Base-by-base conservation (phyloP, 2,888 invertebrate species). In the Tachystola acroxantha region DNA sequence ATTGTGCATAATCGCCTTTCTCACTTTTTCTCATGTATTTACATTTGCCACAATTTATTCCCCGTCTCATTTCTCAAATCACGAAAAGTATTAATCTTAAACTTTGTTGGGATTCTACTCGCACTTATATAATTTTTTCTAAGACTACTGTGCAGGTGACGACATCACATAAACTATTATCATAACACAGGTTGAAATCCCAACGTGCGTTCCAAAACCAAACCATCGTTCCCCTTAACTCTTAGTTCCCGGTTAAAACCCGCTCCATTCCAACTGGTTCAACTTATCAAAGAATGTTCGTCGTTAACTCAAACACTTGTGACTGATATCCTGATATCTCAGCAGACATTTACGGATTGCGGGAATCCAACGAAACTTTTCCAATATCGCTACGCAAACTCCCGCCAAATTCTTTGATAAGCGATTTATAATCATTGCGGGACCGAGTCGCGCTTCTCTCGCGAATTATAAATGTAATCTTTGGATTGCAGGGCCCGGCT, bases 341-440 rank as follows among this genome's bases (percentile, higher is more conserved):
- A 45, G 47, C 42, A 64, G 70, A 72, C 69, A 65, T 68, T 72
- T 67, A 65, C 64, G 58, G 62, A 74, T 74, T 61, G 65, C 57
- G 52, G 51, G 50, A 59, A 57, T 57, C 46, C 48, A 50, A 38
- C 42, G 38, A 60, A 81, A 81, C 66, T 80, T 80, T 75, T 71
- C 74, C 79, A 80, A 81, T 80, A 78, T 70, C 71, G 55, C 53
- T 57, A 57, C 57, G 60, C 61, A 69, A 76, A 75, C 70, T 73
- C 58, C 35, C 43, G 36, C 46, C 47, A 53, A 65, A 73, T 71
- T 67, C 73, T 76, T 77, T 68, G 76, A 78, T 80, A 78, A 80
- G 74, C 73, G 71, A 79, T 82, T 81, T 77, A 73, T 75, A 78
- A 80, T 79, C 76, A 78, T 71, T 64, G 65, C 60, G 55, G 52